Base-by-base conservation (phyloP, 1,140 invertebrate genomes). In the Batillaria attramentaria region DNA sequence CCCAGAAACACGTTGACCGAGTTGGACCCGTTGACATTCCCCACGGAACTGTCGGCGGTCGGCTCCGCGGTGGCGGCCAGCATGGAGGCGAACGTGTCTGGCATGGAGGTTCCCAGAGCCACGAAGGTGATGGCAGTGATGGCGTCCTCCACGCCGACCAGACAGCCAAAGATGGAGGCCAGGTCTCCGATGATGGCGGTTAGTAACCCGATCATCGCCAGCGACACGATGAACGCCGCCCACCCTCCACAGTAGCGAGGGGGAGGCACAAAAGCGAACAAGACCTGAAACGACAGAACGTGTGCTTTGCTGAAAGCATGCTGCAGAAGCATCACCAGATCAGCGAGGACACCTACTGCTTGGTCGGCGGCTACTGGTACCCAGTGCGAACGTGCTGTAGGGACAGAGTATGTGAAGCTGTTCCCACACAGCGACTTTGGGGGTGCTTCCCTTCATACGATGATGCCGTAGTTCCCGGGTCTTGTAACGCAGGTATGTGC, bases 91-190 rank as follows among this genome's bases (percentile, higher is more conserved):
- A 94, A 94, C 1, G 93, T 92, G 87, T 94, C 94, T 0, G 94
- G 94, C 66, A 95, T 91, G 73, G 94, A 94, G 33, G 94, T 95
- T 77, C 94, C 94, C 78, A 95, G 84, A 39, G 94, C 94, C 46
- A 95, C 94, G 73, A 95, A 93, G 3, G 94, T 94, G 66, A 94
- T 94, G 46, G 94, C 94, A 87, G 94, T 94, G n/a, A 94, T 92
- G 20, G 90, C 87, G 80, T 94, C 92, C 50, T 92, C 86, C 0
- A 94, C 86, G 18, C 92, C 92, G 35, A 94, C 92, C 3, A 94
- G 85, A 84, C 94, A 94, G n/a, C 94, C 94, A 89, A 94, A 94
- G 50, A 93, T 93, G 35, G 89, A 80, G 16, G 94, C 94, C 80
- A 94, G 86, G 86, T 94, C 94, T 33, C 93, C 93, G 72, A 94